Conservation (phyloP, 2,888 invertebrate species). For the Belgica antarctica region DNA sequence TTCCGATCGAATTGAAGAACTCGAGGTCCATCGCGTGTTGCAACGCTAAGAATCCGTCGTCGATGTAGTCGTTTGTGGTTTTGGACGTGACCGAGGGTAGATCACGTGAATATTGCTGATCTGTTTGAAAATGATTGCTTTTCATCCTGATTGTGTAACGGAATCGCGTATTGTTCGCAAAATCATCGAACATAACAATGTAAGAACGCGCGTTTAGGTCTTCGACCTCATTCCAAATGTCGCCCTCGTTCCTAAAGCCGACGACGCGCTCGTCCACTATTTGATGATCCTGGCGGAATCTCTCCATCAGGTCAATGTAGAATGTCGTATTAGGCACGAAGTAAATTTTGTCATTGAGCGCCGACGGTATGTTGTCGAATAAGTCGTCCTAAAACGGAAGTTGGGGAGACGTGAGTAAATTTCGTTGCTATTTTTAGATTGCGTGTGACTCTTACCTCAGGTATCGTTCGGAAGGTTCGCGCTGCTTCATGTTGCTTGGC, state of each 20-base stretch:
- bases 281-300: conserved; percentile 1
- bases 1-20: conserved; percentile 52
- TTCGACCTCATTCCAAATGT: conserved; percentile 24
- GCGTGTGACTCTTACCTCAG: too few species aligned
- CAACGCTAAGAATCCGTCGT: conserved; percentile 58
- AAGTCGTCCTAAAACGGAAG: conserved; percentile 30
- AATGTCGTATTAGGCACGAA: conserved; percentile 34
- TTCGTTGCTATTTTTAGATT: too few species aligned
- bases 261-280: conserved; percentile 27
- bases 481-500: background rate
- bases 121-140: conserved; percentile 51
- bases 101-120: conserved; percentile 51
- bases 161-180: conserved; percentile 48
- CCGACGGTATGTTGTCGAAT: conserved; percentile 41
- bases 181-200: conserved; percentile 4
- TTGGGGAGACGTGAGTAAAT: conserved; percentile 7
- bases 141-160: conserved; percentile 58
- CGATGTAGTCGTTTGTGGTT: conserved; percentile 54
- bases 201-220: conserved; percentile 7
- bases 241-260: conserved; percentile 27
- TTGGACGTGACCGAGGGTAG: conserved; percentile 50
- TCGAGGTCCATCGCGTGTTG: conserved; percentile 63
- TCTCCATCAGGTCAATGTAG: conserved; percentile 31
- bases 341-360: conserved; percentile 34
- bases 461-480: background rate